phyloP scores from a whole-genome alignment of 2,888 invertebrate genomes.

The Nephrotoma guestfalica region DNA sequence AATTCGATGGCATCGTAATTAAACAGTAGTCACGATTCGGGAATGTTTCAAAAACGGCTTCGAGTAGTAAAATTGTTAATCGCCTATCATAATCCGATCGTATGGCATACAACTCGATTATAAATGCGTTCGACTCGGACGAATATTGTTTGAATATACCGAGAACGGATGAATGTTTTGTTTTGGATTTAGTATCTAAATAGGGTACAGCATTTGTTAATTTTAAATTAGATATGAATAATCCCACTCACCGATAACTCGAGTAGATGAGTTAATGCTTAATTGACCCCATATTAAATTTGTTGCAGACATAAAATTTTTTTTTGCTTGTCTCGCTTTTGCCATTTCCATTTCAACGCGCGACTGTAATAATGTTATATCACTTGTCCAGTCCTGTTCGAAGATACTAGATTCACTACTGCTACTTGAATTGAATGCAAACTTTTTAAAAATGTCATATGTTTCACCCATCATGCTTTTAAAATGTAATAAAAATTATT shows the following conservation, averaged over 20 bases:
- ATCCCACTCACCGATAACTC: neutral
- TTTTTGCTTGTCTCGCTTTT: neutral
- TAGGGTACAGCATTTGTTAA: neutral
- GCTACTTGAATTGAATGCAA: neutral
- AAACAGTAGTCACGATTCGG: conserved; percentile 41
- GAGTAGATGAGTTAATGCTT: neutral
- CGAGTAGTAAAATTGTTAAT: conserved; percentile 39
- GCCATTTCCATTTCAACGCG: neutral
- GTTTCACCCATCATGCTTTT: neutral
- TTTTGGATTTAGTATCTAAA: neutral
- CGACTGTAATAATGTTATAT: neutral
- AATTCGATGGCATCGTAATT: conserved; percentile 15
- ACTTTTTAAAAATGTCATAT: neutral
- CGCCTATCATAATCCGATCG: conserved; percentile 37
- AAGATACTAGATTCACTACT: neutral
- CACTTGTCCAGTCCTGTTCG: neutral
- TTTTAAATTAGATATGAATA: neutral
- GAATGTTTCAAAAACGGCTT: conserved; percentile 50
- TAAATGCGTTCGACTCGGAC: conserved; percentile 39
- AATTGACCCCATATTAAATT: neutral
- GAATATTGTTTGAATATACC: conserved; percentile 24
- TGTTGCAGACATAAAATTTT: neutral
- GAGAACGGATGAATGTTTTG: neutral
- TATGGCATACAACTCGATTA: conserved; percentile 43
- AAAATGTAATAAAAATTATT: neutral